These are phyloP conservation scores for Pteria penguin DNA, from an alignment of 2,888 invertebrate genomes.

Conservation along the genomic window DNA sequence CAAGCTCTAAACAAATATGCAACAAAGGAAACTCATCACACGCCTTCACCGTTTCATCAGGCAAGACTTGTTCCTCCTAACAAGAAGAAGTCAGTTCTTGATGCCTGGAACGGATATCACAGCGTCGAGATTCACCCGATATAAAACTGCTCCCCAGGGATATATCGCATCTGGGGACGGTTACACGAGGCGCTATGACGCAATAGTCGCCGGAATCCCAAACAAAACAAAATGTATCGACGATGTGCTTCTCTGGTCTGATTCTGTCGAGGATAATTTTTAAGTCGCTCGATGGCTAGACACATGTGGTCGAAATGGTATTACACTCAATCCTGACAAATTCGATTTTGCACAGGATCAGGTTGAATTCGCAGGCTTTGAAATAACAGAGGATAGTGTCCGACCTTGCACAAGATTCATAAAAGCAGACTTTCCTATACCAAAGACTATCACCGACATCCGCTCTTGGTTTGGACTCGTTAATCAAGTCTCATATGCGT, in stretches of 20 bases:
- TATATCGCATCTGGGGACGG: constrained; percentile 59
- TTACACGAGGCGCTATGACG: constrained; percentile 58
- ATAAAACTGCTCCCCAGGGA: constrained; percentile 53
- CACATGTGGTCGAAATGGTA: constrained; percentile 53
- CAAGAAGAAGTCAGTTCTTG: constrained; percentile 46
- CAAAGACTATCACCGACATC: constrained; percentile 53
- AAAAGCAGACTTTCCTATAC: constrained; percentile 49
- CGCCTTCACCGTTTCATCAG: constrained; percentile 55
- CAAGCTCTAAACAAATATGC: constrained; percentile 38
- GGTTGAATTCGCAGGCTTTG: constrained; percentile 44
- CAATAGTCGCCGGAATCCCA: constrained; percentile 54
- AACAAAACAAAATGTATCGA: constrained; percentile 61
- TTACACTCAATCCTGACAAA: constrained; percentile 62
- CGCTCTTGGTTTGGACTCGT: constrained; percentile 61
- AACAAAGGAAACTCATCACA: constrained; percentile 56
- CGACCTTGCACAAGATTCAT: constrained; percentile 48
- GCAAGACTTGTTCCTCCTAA: constrained; percentile 52
- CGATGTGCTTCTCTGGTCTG: constrained; percentile 51
- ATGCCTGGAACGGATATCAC: constrained; percentile 24
- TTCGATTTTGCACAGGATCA: constrained; percentile 55
- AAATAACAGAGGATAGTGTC: constrained; percentile 39
- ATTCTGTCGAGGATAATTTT: constrained; percentile 49
- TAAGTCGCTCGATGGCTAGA: constrained; percentile 58
- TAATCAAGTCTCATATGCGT: constrained; percentile 59
- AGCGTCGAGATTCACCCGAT: constrained; percentile 38